Conservation (phyloP, 2,797 vertebrate genomes). For the Sardinella longiceps region DNA sequence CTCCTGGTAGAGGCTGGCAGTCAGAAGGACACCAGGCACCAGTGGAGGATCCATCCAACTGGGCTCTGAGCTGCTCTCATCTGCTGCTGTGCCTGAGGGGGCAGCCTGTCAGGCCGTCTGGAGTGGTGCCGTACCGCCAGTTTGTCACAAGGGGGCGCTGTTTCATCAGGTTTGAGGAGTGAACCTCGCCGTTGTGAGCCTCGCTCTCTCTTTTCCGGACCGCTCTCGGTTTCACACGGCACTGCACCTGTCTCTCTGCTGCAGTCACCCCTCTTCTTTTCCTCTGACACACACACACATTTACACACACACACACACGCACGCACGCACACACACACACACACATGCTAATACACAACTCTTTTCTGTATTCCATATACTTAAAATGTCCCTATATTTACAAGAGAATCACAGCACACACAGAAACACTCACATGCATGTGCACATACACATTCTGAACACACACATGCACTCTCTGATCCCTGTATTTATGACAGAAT, state of each 20-base stretch:
- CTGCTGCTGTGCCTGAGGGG: not conserved
- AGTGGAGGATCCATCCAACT: not conserved
- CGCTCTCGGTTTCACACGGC: not conserved
- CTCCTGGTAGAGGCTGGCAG: not conserved
- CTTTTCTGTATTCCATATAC: not conserved
- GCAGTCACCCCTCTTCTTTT: not conserved
- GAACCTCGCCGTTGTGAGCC: too few relatives aligned
- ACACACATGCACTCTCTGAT: not conserved
- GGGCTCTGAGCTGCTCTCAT: not conserved
- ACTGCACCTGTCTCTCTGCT: slow-evolving; percentile 29
- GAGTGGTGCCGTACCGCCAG: not conserved
- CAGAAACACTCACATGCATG: not conserved
- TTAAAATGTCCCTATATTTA: not conserved
- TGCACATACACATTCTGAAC: not conserved
- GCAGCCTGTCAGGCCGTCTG: not conserved
- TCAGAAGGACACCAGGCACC: not conserved
- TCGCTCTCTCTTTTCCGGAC: not conserved
- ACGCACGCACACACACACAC: not conserved
- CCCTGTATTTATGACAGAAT: not conserved
- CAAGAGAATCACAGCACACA: not conserved
- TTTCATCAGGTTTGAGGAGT: slow-evolving; percentile 47
- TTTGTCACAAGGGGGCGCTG: slow-evolving; percentile 70
- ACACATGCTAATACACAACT: not conserved
- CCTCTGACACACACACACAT: not conserved
- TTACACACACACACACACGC: not conserved